phyloP scores from a whole-genome alignment of 2,113 vertebrate species.

The Dolichallabes microphthalmus region DNA sequence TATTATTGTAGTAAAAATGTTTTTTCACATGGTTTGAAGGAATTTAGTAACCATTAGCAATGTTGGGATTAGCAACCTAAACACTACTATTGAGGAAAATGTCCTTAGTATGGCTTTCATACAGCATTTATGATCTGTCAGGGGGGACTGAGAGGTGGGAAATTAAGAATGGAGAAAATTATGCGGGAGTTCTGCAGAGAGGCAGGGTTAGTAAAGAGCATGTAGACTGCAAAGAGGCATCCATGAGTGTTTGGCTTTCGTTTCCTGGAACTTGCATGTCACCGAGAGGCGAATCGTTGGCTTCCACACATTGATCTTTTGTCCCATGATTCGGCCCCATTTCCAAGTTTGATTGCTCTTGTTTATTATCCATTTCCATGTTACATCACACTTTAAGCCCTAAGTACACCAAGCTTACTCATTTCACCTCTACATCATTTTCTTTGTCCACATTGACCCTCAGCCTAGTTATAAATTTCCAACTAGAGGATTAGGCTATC shows the following conservation, averaged over 20 bases:
- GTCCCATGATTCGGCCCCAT: slow-evolving; percentile 18
- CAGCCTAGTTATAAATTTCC: not conserved
- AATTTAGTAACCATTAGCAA: not conserved
- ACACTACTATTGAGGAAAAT: not conserved
- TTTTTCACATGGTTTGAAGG: not conserved
- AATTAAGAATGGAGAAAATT: not conserved
- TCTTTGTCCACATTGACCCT: not conserved
- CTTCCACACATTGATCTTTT: slow-evolving; percentile 40
- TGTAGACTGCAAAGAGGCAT: slow-evolving; percentile 42
- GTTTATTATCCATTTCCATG: slow-evolving; percentile 25
- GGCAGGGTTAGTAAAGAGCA: slow-evolving; percentile 12
- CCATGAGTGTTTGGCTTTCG: slow-evolving; percentile 37
- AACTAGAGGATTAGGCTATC: not conserved
- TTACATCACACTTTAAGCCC: slow-evolving; percentile 12
- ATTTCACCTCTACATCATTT: not conserved
- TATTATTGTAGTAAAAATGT: not conserved
- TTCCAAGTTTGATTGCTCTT: slow-evolving; percentile 23
- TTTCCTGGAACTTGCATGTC: slow-evolving; percentile 36
- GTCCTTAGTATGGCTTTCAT: not conserved
- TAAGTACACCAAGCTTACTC: not conserved
- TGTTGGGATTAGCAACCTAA: not conserved
- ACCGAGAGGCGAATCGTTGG: slow-evolving; percentile 23
- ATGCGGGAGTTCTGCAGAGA: not conserved
- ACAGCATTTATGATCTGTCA: not conserved
- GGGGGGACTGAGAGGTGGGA: not conserved